Conservation (phyloP, 2,888 invertebrate genomes). For the Rhogogaster chlorosoma region DNA sequence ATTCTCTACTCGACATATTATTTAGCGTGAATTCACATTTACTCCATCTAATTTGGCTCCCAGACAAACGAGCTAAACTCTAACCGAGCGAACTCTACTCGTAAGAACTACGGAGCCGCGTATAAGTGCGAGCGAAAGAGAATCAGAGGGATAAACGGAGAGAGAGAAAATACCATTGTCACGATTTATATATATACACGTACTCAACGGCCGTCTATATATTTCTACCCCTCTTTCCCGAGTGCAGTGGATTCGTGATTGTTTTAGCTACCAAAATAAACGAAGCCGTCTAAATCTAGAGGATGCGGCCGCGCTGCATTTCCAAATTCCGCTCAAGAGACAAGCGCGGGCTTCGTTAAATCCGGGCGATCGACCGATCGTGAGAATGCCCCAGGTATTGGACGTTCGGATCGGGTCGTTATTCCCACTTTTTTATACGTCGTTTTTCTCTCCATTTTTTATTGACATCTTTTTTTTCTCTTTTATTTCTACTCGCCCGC, state of each 20-base stretch:
- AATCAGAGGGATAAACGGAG: neutral
- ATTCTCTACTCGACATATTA: constrained; percentile 25
- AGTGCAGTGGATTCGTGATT: constrained; percentile 47
- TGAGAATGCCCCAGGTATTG: constrained; percentile 36
- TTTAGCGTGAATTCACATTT: constrained; percentile 47
- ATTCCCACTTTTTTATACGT: neutral
- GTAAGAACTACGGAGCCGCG: constrained; percentile 10
- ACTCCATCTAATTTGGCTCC: constrained; percentile 48
- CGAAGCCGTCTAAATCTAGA: constrained; percentile 50
- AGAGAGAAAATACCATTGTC: constrained; percentile 35
- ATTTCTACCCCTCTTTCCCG: constrained; percentile 33
- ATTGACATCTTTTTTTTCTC: neutral
- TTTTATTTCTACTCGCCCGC: neutral
- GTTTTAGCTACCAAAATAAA: constrained; percentile 51
- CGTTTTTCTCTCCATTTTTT: neutral
- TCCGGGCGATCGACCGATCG: constrained; percentile 47
- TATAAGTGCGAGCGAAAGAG: neutral
- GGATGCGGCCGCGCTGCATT: constrained; percentile 45
- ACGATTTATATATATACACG: constrained; percentile 37
- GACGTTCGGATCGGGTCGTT: constrained; percentile 10
- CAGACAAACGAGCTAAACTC: constrained; percentile 41
- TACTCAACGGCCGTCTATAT: constrained; percentile 32
- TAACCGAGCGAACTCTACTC: constrained; percentile 16
- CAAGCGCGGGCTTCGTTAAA: constrained; percentile 47
- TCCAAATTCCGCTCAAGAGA: constrained; percentile 50